These are phyloP conservation scores for Sanderia malayensis DNA, from an alignment of 30 jellyfish, hydroid and myxozoan genomes.

Conservation along the genomic window DNA sequence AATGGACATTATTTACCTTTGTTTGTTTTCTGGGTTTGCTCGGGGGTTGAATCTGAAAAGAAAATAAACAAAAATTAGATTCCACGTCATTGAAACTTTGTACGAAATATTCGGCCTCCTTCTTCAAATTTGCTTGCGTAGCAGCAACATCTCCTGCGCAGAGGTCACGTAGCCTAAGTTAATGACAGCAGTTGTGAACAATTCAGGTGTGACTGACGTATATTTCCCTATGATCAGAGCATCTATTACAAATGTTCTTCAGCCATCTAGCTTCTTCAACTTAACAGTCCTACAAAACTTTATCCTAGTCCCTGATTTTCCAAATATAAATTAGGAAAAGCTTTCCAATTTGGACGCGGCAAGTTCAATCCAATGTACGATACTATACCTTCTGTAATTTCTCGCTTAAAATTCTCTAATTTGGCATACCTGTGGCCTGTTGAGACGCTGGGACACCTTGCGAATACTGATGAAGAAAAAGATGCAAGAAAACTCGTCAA, in stretches of 20 bases:
- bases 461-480: conserved; percentile 66
- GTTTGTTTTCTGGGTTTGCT: not conserved
- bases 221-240: too few relatives aligned
- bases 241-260: too few relatives aligned
- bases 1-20: too few relatives aligned
- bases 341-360: too few relatives aligned
- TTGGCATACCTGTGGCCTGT: conserved; percentile 74
- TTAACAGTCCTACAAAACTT: too few relatives aligned
- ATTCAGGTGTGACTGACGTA: too few relatives aligned
- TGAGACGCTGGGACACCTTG: conserved; percentile 76
- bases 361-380: too few relatives aligned
- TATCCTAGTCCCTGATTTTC: too few relatives aligned
- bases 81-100: not conserved
- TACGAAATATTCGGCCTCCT: conserved; percentile 5
- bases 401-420: not conserved
- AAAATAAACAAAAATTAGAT: not conserved
- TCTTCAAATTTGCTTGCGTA: not conserved
- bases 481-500: conserved; percentile 29
- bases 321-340: too few relatives aligned
- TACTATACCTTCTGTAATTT: conserved; percentile 38
- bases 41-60: not conserved
- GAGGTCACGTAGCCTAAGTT: not conserved
- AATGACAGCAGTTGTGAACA: too few relatives aligned
- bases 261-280: too few relatives aligned
- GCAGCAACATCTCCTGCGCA: not conserved